Evolutionary conservation across 1,140 invertebrate genomes (phyloP).

Genomic region (Zaprionus nigranus): DNA sequence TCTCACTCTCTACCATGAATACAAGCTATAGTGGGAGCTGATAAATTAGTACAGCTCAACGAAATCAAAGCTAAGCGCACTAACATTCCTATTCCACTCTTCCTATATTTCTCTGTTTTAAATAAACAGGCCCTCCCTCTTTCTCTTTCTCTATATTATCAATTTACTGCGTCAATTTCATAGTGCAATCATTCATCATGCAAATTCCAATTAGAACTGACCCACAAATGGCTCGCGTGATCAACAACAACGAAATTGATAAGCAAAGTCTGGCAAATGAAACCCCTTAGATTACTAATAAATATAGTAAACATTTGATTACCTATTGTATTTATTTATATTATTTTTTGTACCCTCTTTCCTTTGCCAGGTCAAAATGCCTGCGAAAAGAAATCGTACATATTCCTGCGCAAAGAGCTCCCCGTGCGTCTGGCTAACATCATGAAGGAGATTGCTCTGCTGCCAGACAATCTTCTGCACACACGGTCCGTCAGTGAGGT

Average conservation of each 20-base stretch:
- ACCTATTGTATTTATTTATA: constrained; percentile 9
- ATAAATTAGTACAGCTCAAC: neutral
- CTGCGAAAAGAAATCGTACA: constrained; percentile 94
- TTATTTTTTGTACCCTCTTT: constrained; percentile 73
- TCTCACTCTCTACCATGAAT: too few relatives aligned
- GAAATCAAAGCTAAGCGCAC: too few relatives aligned
- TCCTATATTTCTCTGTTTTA: too few relatives aligned
- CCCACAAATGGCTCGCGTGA: neutral
- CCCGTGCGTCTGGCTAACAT: constrained; percentile 98
- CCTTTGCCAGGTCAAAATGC: constrained; percentile 92
- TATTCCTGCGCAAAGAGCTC: constrained; percentile 97
- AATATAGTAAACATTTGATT: neutral
- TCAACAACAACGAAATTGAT: neutral
- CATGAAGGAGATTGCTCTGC: constrained; percentile 98
- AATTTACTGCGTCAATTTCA: neutral
- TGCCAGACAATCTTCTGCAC: constrained; percentile 94
- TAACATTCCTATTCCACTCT: too few relatives aligned
- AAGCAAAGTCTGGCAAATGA: neutral
- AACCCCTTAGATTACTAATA: neutral
- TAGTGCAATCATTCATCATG: neutral
- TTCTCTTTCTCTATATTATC: neutral
- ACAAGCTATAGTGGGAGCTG: neutral
- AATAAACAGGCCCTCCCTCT: too few relatives aligned
- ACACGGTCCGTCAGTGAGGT: constrained; percentile 96
- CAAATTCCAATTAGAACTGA: constrained; percentile 1